A percentile compares a stretch with the other conserved stretches of the same genome.
Conservation (phyloP, 2,888 invertebrate genomes). For the Elmis aenea region DNA sequence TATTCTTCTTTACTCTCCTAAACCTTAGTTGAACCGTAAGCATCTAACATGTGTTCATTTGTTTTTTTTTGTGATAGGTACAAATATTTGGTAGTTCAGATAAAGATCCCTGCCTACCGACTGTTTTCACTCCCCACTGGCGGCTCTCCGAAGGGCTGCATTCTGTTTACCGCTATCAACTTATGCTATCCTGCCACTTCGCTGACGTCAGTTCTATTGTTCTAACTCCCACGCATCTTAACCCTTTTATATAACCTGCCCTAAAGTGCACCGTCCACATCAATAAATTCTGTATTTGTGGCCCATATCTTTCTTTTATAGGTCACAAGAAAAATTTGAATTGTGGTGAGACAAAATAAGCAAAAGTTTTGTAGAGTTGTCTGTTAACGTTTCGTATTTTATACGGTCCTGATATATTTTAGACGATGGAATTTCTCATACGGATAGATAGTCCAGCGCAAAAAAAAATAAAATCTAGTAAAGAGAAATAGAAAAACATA, state of each 20-base stretch:
- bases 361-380: neutral
- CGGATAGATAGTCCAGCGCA: no score
- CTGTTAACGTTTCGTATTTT: conserved; percentile 2
- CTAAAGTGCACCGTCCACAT: conserved; percentile 18
- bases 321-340: conserved; percentile 15
- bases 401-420: conserved; percentile 13
- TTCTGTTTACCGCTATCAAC: conserved; percentile 14
- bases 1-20: no score
- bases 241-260: conserved; percentile 19
- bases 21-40: no score
- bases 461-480: no score
- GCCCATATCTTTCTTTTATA: conserved; percentile 10
- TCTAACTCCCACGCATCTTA: conserved; percentile 53
- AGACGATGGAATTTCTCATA: conserved; percentile 18
- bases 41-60: no score
- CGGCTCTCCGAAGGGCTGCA: no score
- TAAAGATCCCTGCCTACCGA: no score
- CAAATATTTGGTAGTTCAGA: no score
- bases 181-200: conserved; percentile 24
- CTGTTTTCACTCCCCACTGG: no score
- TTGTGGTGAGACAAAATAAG: conserved; percentile 1
- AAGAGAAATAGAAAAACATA: no score
- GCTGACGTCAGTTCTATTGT: conserved; percentile 48
- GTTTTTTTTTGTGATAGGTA: no score
- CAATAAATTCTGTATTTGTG: conserved; percentile 13